These are phyloP conservation scores for Silurus asotus DNA, from an alignment of 2,113 vertebrate genomes.

Conservation along the genomic window DNA sequence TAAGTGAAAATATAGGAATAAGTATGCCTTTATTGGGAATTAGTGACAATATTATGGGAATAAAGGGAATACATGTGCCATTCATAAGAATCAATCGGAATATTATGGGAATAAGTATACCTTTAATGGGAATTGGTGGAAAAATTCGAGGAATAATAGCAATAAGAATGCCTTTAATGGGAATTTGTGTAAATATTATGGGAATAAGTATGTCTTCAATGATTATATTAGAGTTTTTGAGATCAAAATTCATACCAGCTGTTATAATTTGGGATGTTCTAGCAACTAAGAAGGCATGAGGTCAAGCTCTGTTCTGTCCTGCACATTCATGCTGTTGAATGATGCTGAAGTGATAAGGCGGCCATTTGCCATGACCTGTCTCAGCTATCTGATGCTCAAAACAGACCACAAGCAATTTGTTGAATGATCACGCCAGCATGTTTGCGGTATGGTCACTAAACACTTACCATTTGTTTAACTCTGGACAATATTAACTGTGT, in stretches of 20 bases:
- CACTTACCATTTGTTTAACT: background rate
- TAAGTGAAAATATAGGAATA: too few species aligned
- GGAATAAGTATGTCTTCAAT: background rate
- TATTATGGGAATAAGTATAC: too few species aligned
- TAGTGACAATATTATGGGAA: too few species aligned
- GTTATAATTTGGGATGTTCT: background rate
- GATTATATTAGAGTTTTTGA: constrained; percentile 1
- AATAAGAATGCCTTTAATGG: too few species aligned
- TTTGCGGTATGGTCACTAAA: background rate
- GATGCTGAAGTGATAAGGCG: constrained; percentile 5
- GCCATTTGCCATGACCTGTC: background rate
- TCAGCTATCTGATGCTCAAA: background rate
- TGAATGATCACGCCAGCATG: background rate
- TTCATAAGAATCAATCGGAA: too few species aligned
- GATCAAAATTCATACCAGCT: background rate
- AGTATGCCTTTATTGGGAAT: too few species aligned
- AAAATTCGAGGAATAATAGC: too few species aligned
- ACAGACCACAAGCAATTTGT: background rate
- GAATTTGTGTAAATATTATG: too few species aligned
- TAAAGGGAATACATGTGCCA: too few species aligned
- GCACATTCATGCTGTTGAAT: background rate
- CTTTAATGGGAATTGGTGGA: too few species aligned
- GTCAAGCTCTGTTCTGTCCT: background rate
- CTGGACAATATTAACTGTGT: background rate
- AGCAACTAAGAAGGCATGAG: background rate